Evolutionary conservation across 2,797 vertebrate genomes (phyloP).

Genomic region (Moxostoma hubbsi): DNA sequence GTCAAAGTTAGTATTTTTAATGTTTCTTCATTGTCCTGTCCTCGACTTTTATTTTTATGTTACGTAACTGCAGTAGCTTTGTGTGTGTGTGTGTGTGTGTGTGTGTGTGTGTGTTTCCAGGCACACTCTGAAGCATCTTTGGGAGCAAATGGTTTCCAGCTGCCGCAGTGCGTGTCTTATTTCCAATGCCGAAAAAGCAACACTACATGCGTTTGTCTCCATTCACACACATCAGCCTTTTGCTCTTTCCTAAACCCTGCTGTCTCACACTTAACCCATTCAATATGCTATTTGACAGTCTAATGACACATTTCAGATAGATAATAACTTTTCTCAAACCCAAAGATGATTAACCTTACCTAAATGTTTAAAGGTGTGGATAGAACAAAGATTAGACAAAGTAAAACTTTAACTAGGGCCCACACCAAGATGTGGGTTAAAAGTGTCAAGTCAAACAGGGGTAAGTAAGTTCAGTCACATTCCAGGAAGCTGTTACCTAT

Average conservation of each 20-base stretch:
- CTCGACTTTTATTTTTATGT: conserved; percentile 15
- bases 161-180: conserved; percentile 35
- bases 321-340: conserved; percentile 3
- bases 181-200: conserved; percentile 45
- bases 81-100: conserved; percentile 21
- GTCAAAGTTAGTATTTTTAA: neutral
- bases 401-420: conserved; percentile 10
- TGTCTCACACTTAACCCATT: conserved; percentile 42
- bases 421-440: neutral
- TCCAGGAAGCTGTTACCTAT: conserved; percentile 34
- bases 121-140: conserved; percentile 44
- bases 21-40: neutral
- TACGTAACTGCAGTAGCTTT: conserved; percentile 49
- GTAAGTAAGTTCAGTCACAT: conserved; percentile 9
- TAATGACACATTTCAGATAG: conserved; percentile 34
- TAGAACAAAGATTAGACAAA: conserved; percentile 18
- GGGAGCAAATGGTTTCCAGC: conserved; percentile 58
- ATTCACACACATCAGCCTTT: conserved; percentile 29
- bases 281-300: conserved; percentile 18
- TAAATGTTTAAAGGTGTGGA: conserved; percentile 27
- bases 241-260: conserved; percentile 27
- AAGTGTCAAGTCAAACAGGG: neutral
- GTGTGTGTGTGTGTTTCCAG: conserved; percentile 17
- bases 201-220: conserved; percentile 36
- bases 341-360: conserved; percentile 11